Conservation (phyloP, 2,797 vertebrate species). For the Nyctibius grandis region DNA sequence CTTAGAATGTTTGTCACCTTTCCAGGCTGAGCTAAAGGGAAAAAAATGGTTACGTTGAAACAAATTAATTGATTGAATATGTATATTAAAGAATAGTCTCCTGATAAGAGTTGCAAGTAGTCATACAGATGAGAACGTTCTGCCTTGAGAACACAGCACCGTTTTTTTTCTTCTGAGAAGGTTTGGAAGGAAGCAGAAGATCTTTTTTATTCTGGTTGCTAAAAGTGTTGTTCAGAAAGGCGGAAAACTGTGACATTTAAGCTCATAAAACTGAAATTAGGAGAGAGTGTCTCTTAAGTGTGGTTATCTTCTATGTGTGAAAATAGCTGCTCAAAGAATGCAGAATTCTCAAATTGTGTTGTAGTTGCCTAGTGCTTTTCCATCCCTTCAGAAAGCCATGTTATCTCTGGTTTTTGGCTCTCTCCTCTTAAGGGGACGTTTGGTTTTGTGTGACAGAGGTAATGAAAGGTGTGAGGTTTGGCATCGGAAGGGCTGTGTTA, state of each 20-base stretch:
- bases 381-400: neutral
- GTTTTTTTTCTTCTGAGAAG: neutral
- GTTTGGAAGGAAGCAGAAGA: neutral
- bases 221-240: constrained; percentile 6
- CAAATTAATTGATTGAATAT: neutral
- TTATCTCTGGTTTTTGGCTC: neutral
- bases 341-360: neutral
- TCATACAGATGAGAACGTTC: neutral
- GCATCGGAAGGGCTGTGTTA: neutral
- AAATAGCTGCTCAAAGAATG: neutral
- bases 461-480: neutral
- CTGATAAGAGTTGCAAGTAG: neutral
- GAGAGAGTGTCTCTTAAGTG: neutral
- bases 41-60: neutral
- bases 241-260: neutral
- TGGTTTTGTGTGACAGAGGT: neutral
- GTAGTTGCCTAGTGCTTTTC: neutral
- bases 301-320: neutral
- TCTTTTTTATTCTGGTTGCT: neutral
- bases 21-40: neutral
- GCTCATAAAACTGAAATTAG: neutral
- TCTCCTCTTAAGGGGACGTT: neutral
- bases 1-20: neutral
- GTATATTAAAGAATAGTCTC: neutral
- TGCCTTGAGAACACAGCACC: neutral